These are phyloP conservation scores for Scaptomyza parva DNA, from an alignment of 2,888 invertebrate genomes.

Conservation along the genomic window DNA sequence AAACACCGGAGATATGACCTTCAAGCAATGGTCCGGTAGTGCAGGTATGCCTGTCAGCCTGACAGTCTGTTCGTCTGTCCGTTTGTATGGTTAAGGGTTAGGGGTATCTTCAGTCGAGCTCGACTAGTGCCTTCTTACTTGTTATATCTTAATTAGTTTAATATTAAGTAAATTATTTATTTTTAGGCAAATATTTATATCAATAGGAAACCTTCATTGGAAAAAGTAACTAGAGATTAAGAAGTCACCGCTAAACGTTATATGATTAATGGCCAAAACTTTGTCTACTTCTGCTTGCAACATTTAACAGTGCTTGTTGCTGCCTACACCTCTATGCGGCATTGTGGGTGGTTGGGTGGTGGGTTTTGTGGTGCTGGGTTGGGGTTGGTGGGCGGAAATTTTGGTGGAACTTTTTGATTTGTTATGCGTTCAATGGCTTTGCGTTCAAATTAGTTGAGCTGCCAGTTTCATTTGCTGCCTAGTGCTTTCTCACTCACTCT, in stretches of 20 bases:
- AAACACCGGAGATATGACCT: too few relatives aligned
- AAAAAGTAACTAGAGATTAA: neutral
- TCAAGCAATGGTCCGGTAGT: too few relatives aligned
- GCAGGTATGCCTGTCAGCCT: too few relatives aligned
- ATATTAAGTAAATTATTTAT: too few relatives aligned
- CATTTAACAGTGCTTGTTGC: slow-evolving; percentile 3
- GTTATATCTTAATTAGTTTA: too few relatives aligned
- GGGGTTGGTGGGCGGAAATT: neutral
- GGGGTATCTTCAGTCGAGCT: too few relatives aligned
- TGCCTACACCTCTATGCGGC: neutral
- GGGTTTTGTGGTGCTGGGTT: neutral
- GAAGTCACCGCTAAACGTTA: neutral
- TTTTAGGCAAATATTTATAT: neutral
- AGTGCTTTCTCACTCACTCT: neutral
- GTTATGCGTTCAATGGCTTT: slow-evolving; percentile 44
- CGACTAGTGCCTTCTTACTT: too few relatives aligned
- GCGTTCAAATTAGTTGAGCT: slow-evolving; percentile 40
- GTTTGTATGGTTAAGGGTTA: too few relatives aligned
- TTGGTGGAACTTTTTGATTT: slow-evolving; percentile 36
- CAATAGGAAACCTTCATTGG: neutral
- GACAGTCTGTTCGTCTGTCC: too few relatives aligned
- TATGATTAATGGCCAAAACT: slow-evolving; percentile 18
- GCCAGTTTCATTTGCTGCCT: slow-evolving; percentile 17
- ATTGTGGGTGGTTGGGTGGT: neutral
- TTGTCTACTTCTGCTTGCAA: slow-evolving; percentile 45